phyloP scores from a whole-genome alignment of 2,888 invertebrate species.

The Cryptosula pallasiana region DNA sequence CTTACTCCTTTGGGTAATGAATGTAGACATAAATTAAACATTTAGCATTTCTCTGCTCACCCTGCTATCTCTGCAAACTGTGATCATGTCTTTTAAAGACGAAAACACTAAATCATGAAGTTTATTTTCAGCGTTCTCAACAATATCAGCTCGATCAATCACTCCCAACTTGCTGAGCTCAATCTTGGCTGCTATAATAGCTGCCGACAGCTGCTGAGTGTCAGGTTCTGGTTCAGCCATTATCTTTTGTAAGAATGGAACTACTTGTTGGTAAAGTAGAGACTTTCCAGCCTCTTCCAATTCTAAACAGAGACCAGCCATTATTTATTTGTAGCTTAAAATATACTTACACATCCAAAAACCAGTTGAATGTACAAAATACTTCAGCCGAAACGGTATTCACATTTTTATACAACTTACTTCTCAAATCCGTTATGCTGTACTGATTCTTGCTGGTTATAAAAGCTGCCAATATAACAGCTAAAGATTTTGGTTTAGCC shows the following conservation, averaged over 20 bases:
- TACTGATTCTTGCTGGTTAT: conserved; percentile 14
- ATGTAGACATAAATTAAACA: no score
- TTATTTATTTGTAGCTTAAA: no score
- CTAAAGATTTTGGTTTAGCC: background rate
- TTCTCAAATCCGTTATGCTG: background rate
- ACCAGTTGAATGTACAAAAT: no score
- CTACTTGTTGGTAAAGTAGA: conserved; percentile 16
- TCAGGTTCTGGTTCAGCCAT: background rate
- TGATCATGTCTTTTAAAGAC: background rate
- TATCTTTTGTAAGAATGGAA: background rate
- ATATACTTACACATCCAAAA: no score
- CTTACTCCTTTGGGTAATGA: no score
- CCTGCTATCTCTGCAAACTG: background rate
- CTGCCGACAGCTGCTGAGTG: background rate
- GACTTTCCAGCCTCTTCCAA: conserved; percentile 16
- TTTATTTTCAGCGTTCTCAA: conserved; percentile 2
- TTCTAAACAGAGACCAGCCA: conserved; percentile 7
- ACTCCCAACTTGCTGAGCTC: conserved; percentile 4
- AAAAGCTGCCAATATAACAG: conserved; percentile 15
- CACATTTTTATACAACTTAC: no score
- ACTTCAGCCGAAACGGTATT: no score
- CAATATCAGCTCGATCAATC: background rate
- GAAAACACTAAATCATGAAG: background rate
- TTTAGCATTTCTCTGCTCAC: no score
- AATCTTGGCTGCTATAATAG: background rate